Percentiles rank a stretch among this genome's conserved stretches.
Conservation (phyloP, 2,113 vertebrate species). For the Larimichthys crocea region DNA sequence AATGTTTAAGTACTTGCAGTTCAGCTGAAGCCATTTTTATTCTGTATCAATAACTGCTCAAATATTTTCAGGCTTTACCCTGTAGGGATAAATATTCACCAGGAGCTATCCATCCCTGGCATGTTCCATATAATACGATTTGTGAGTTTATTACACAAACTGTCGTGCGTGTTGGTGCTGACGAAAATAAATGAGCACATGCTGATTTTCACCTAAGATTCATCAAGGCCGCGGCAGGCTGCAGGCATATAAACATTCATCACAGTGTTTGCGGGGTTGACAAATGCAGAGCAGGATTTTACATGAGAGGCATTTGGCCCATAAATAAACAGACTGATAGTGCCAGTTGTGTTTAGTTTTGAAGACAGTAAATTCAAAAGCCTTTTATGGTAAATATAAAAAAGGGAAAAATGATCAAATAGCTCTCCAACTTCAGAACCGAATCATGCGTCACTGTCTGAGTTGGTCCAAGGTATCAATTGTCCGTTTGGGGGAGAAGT, state of each 20-base stretch:
- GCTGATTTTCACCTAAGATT: constrained; percentile 24
- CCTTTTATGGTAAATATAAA: constrained; percentile 13
- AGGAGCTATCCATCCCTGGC: constrained; percentile 11
- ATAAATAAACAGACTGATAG: constrained; percentile 11
- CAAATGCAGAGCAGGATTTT: neutral
- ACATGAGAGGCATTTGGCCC: neutral
- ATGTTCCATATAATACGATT: constrained; percentile 23
- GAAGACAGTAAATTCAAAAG: constrained; percentile 6
- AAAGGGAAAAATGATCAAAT: constrained; percentile 28
- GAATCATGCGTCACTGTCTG: constrained; percentile 54
- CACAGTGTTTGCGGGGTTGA: constrained; percentile 15
- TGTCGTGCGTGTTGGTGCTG: neutral
- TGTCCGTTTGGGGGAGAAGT: constrained; percentile 69
- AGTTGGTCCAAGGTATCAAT: constrained; percentile 65
- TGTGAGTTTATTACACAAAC: constrained; percentile 26
- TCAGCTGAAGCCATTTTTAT: neutral
- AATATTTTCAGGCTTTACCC: neutral
- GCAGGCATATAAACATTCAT: constrained; percentile 21
- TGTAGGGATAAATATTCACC: neutral
- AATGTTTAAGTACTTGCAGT: neutral
- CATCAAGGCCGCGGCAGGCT: constrained; percentile 13
- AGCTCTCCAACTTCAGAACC: constrained; percentile 33
- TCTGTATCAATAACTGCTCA: constrained; percentile 17
- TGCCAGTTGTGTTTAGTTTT: neutral
- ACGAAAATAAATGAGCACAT: constrained; percentile 7